These are phyloP conservation scores for Sepioteuthis lessoniana DNA, from an alignment of 2,888 invertebrate species.

Conservation along the genomic window DNA sequence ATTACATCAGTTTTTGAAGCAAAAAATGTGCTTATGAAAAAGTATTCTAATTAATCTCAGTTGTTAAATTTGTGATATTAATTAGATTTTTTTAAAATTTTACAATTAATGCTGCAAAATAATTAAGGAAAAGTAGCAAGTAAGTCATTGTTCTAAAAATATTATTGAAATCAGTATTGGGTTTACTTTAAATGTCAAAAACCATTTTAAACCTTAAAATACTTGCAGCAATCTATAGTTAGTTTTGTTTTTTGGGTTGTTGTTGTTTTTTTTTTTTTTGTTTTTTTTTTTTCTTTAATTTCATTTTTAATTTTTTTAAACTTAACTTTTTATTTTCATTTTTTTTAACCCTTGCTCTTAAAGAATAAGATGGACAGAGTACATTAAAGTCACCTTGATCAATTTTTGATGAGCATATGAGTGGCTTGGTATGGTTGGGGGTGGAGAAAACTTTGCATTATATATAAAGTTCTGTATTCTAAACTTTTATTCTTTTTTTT, in stretches of 20 bases:
- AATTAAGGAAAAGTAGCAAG: slow-evolving; percentile 33
- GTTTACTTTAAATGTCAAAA: neutral
- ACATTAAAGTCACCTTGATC: neutral
- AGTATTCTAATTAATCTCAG: neutral
- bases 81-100: slow-evolving; percentile 33
- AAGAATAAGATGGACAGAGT: neutral
- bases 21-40: neutral
- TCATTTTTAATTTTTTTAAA: too few species aligned
- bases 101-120: slow-evolving; percentile 33
- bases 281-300: too few species aligned
- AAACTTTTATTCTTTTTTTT: neutral
- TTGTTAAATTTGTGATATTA: slow-evolving; percentile 33
- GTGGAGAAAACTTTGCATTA: too few species aligned
- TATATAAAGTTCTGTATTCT: too few species aligned
- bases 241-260: too few species aligned
- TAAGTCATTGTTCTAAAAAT: neutral
- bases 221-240: too few species aligned
- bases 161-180: neutral
- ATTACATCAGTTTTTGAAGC: neutral
- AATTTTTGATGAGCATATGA: neutral
- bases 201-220: neutral
- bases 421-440: too few species aligned
- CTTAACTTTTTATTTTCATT: neutral
- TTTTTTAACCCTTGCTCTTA: neutral
- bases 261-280: too few species aligned